Percentiles rank a stretch among this genome's conserved stretches.
phyloP scores from a whole-genome alignment of 2,888 invertebrate species.

The Chalcosyrphus nemorum region DNA sequence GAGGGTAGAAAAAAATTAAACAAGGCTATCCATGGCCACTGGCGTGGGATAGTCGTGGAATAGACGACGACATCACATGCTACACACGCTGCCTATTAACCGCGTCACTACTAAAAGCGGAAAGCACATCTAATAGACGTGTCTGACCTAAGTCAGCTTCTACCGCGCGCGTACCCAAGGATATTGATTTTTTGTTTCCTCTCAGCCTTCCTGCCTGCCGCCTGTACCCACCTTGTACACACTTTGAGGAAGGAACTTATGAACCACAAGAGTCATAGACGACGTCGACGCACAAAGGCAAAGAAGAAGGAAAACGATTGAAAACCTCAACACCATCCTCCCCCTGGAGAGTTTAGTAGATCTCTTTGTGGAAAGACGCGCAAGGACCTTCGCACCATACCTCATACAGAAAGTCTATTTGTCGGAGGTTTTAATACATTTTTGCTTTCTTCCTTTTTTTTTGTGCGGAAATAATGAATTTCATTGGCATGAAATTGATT shows the following conservation, averaged over 20 bases:
- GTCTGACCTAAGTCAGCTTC: constrained; percentile 12
- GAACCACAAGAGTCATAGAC: not conserved
- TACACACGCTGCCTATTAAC: constrained; percentile 1
- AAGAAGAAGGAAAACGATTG: constrained; percentile 8
- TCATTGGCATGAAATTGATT: constrained; percentile 57
- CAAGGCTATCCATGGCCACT: constrained; percentile 43
- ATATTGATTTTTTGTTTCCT: constrained; percentile 45
- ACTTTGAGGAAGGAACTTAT: not conserved
- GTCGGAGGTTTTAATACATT: constrained; percentile 12
- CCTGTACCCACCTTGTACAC: not conserved
- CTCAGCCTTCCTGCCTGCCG: not conserved
- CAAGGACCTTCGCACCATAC: not conserved
- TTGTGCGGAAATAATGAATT: constrained; percentile 45
- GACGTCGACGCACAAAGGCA: constrained; percentile 3
- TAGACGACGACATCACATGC: constrained; percentile 6
- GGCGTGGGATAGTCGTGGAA: constrained; percentile 3
- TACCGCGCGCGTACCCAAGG: not conserved
- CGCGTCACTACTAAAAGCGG: constrained; percentile 16
- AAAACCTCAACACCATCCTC: not conserved
- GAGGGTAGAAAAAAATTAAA: not conserved
- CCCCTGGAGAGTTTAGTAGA: not conserved
- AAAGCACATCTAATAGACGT: constrained; percentile 45
- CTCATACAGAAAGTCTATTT: not conserved
- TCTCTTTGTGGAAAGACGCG: constrained; percentile 4
- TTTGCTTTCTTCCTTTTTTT: too few relatives aligned